Base-by-base conservation (phyloP, 2,797 vertebrate genomes). In the Naso thynnoides region DNA sequence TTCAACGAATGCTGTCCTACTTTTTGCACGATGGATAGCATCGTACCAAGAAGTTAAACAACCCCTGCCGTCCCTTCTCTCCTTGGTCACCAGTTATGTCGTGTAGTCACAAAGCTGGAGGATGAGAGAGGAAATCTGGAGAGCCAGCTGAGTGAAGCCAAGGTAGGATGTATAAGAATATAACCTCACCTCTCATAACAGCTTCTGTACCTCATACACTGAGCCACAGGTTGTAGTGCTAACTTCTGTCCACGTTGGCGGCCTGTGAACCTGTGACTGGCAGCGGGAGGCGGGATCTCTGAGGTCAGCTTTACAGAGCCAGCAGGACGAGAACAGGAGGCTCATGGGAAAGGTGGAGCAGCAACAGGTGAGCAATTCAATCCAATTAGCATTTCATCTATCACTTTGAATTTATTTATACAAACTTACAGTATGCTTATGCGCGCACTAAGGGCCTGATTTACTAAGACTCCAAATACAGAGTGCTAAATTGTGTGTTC, bases 321-420 rank as follows among this genome's bases (percentile, higher is more conserved):
- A 56, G 29, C 49, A 16, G 29, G 61, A 70, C 5, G 66, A 79
- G n/a, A 79, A 39, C 75, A 59, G 16, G 48, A 54, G 13, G 41
- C 61, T 77, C 54, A 47, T 65, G 67, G 54, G 54, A 56, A 62
- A 62, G 18, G 2, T 56, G 42, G 48, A 67, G n/a, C 63, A 61
- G 19, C 36, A 72, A 5, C 49, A 67, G 50, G 44, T 78, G 45
- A 39, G 50, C 61, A 0, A 38, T 33, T 33, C 15, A 24, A 36
- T 24, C 24, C 31, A 29, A 8, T 59, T 10, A 29, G 6, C 24
- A 38, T 16, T 60, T 47, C 10, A 33, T 19, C 44, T 48, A 8
- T 31, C 59, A 49, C 24, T 8, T 2, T 29, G 23, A 26, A 29
- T 45, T 4, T 44, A 16, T n/a, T 16, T 10, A 18, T 24, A 26